A percentile compares a stretch with the other conserved stretches of the same genome.
These are phyloP conservation scores for Neodiprion lecontei DNA, from an alignment of 1,140 invertebrate genomes.

Conservation along the genomic window DNA sequence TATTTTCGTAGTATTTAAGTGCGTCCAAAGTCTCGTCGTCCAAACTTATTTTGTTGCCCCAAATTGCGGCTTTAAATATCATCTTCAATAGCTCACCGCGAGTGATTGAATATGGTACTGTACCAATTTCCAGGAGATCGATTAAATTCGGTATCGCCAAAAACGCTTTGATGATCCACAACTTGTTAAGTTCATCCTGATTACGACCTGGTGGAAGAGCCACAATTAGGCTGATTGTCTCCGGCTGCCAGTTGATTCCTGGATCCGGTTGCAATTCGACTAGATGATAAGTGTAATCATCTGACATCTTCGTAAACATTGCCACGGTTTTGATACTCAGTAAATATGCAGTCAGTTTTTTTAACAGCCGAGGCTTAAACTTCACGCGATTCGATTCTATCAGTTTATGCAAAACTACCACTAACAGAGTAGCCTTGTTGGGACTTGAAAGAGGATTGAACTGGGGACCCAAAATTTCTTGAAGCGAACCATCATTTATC, in stretches of 20 bases:
- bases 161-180: constrained; percentile 19
- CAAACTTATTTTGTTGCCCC: background rate
- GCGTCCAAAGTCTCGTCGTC: constrained; percentile 15
- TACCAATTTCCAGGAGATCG: constrained; percentile 19
- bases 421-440: constrained; percentile 23
- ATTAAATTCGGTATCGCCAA: constrained; percentile 22
- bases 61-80: constrained; percentile 19
- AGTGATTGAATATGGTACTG: constrained; percentile 20
- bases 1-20: constrained; percentile 28
- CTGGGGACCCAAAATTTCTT: constrained; percentile 12
- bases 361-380: constrained; percentile 9
- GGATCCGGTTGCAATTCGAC: background rate
- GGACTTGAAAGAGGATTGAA: constrained; percentile 19
- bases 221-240: constrained; percentile 25
- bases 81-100: constrained; percentile 23
- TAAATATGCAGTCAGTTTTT: constrained; percentile 20
- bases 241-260: constrained; percentile 27
- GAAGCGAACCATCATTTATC: constrained; percentile 10
- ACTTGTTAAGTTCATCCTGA: constrained; percentile 12
- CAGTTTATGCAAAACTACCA: constrained; percentile 13
- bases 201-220: constrained; percentile 19
- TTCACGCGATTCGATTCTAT: constrained; percentile 8
- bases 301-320: constrained; percentile 13
- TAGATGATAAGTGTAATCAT: background rate
- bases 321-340: constrained; percentile 14